A percentile compares a stretch with the other conserved stretches of the same genome.
phyloP scores from a whole-genome alignment of 2,888 invertebrate genomes.

The Tuberolachnus salignus region DNA sequence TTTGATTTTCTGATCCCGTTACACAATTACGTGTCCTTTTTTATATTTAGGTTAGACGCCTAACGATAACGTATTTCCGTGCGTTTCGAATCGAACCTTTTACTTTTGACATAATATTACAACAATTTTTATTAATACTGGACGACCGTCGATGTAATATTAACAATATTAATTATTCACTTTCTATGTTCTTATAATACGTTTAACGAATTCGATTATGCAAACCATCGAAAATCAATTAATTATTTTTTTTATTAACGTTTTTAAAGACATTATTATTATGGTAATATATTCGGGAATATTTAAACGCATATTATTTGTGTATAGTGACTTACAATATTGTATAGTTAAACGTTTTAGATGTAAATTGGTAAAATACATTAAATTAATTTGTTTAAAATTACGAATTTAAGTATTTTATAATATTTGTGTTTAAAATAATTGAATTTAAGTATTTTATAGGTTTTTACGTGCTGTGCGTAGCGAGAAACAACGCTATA shows the following conservation, averaged over 20 bases:
- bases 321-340: no score
- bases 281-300: no score
- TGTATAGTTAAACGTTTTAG: no score
- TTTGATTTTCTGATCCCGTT: neutral
- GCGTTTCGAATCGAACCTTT: neutral
- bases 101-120: neutral
- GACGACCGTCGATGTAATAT: neutral
- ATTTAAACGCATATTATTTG: no score
- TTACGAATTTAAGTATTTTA: no score
- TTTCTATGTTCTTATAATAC: conserved; percentile 4
- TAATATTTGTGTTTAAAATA: no score
- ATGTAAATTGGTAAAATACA: no score
- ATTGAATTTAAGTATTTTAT: no score
- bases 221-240: neutral
- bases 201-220: neutral
- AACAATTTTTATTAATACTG: neutral
- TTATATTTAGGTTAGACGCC: neutral
- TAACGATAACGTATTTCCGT: neutral
- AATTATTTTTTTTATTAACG: no score
- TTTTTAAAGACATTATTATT: neutral
- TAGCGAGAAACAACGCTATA: no score
- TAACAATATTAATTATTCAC: neutral
- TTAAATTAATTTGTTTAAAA: no score
- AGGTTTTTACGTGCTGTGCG: no score
- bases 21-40: neutral